Evolutionary conservation across 2,888 invertebrate species (phyloP).

Genomic region (Dione vanillae): DNA sequence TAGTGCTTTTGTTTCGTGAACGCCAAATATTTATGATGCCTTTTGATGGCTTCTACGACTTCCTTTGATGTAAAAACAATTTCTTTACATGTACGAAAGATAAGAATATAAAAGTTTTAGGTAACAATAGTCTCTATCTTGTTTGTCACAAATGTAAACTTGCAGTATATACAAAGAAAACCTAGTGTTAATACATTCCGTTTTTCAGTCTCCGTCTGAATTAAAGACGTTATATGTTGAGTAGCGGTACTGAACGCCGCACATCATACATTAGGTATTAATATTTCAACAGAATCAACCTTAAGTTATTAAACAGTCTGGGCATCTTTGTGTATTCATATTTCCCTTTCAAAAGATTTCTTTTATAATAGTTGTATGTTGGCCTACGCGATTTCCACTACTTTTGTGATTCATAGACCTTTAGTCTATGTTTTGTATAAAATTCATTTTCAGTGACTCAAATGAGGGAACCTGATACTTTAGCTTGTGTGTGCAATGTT

Average conservation of each 20-base stretch:
- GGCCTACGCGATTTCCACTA: conserved; percentile 62
- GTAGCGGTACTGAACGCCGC: too few relatives aligned
- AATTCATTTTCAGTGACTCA: conserved; percentile 25
- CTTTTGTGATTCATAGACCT: conserved; percentile 49
- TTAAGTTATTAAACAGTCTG: conserved; percentile 63
- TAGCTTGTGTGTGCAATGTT: conserved; percentile 6
- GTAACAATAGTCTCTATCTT: too few relatives aligned
- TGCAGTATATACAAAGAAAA: too few relatives aligned
- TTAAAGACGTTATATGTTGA: too few relatives aligned
- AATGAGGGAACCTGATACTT: conserved; percentile 13
- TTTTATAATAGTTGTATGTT: conserved; percentile 67
- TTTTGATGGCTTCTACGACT: conserved; percentile 16
- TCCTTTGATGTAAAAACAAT: conserved; percentile 11
- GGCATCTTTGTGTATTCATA: conserved; percentile 61
- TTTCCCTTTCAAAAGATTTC: conserved; percentile 65
- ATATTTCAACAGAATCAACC: conserved; percentile 53
- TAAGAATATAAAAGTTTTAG: too few relatives aligned
- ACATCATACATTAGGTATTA: not conserved
- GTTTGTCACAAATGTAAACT: too few relatives aligned
- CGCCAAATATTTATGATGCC: conserved; percentile 7
- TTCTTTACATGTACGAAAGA: not conserved
- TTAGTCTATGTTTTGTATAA: conserved; percentile 29
- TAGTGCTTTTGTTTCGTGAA: conserved; percentile 13
- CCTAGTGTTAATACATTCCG: too few relatives aligned
- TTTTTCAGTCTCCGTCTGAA: too few relatives aligned